These are phyloP conservation scores for Hypena proboscidalis DNA, from an alignment of 2,888 invertebrate species.

Conservation along the genomic window DNA sequence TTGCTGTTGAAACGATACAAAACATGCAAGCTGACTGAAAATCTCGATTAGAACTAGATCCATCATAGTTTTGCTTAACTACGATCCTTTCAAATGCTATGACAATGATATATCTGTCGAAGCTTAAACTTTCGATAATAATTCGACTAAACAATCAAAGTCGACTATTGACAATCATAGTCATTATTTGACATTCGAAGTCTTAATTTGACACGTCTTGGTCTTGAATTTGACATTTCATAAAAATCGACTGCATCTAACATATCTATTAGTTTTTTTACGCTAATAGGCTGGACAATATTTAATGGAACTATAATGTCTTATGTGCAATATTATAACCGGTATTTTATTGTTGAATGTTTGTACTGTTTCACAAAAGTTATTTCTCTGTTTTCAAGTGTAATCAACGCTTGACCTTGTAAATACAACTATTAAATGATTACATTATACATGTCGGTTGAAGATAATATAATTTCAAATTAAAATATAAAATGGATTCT, in stretches of 20 bases:
- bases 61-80: slow-evolving; percentile 33
- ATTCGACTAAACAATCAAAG: not conserved
- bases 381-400: not conserved
- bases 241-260: slow-evolving; percentile 54
- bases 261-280: slow-evolving; percentile 63
- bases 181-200: slow-evolving; percentile 22
- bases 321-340: slow-evolving; percentile 26
- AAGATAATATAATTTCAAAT: slow-evolving; percentile 5
- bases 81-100: slow-evolving; percentile 14
- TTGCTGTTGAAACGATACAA: slow-evolving; percentile 35
- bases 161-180: slow-evolving; percentile 15
- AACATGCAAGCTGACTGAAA: slow-evolving; percentile 33
- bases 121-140: no score
- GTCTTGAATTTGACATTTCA: slow-evolving; percentile 33
- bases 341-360: slow-evolving; percentile 17
- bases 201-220: no score
- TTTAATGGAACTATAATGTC: slow-evolving; percentile 25
- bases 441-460: not conserved
- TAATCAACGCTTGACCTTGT: slow-evolving; percentile 14
- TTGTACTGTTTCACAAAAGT: not conserved
- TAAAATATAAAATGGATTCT: not conserved
- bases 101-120: slow-evolving; percentile 21
- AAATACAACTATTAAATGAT: slow-evolving; percentile 21
- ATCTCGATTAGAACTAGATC: slow-evolving; percentile 18
- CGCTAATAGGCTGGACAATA: slow-evolving; percentile 43